Conservation (phyloP, 2,888 invertebrate species). For the Hypselothyrea guttata region DNA sequence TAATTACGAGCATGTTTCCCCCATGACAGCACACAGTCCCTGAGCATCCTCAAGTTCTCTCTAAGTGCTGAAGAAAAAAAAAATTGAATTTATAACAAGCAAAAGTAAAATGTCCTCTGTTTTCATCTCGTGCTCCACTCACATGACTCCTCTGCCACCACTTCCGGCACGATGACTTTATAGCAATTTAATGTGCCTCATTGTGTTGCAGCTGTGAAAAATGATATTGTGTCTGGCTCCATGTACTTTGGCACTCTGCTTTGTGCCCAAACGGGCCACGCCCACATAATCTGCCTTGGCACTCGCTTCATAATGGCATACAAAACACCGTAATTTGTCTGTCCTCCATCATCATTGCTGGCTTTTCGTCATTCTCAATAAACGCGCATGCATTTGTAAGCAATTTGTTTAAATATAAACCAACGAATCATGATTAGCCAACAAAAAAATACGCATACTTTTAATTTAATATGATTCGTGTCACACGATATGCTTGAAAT, state of each 20-base stretch:
- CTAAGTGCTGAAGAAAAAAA: slow-evolving; percentile 31
- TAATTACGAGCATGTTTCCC: slow-evolving; percentile 38
- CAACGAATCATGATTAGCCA: slow-evolving; percentile 4
- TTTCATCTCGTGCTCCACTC: slow-evolving; percentile 3
- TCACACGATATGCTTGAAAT: too few relatives aligned
- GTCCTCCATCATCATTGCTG: slow-evolving; percentile 44
- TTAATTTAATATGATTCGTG: too few relatives aligned
- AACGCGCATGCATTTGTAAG: slow-evolving; percentile 27
- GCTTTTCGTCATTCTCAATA: slow-evolving; percentile 16
- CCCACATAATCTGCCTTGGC: slow-evolving; percentile 30
- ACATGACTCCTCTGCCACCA: slow-evolving; percentile 35
- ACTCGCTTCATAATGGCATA: background rate
- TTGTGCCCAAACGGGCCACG: slow-evolving; percentile 2
- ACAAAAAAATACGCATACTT: slow-evolving; percentile 1
- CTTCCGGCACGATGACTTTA: slow-evolving; percentile 63
- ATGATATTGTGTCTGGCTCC: slow-evolving; percentile 48
- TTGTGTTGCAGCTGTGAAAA: slow-evolving; percentile 54
- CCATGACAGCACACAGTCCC: background rate
- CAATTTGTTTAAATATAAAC: slow-evolving; percentile 26
- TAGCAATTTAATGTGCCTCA: slow-evolving; percentile 70
- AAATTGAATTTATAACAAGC: slow-evolving; percentile 72
- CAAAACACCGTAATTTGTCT: slow-evolving; percentile 56
- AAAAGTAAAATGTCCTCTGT: slow-evolving; percentile 54
- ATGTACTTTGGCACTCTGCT: slow-evolving; percentile 7
- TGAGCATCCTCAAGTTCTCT: slow-evolving; percentile 9